Conservation (phyloP, 2,797 vertebrate genomes). For the Danio tinwini region DNA sequence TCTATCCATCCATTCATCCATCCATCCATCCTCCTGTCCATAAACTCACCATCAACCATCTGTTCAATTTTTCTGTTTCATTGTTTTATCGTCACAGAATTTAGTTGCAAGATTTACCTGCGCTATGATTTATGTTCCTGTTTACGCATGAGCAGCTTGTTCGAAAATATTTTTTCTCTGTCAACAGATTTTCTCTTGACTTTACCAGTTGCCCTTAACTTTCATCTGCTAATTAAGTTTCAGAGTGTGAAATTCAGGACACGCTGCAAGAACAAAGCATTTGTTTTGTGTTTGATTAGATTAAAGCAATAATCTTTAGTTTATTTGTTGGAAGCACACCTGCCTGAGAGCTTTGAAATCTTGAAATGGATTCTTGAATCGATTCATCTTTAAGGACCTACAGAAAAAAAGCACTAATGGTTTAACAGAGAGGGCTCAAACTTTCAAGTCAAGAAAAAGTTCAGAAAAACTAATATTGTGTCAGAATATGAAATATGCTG, state of each 20-base stretch:
- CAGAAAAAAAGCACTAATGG: background rate
- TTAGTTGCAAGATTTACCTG: background rate
- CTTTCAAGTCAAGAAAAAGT: too few species aligned
- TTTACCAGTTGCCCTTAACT: background rate
- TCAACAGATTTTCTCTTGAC: background rate
- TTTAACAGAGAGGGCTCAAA: background rate
- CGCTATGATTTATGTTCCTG: background rate
- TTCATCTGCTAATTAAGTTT: background rate
- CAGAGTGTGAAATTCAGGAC: background rate
- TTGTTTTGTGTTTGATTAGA: conserved; percentile 3
- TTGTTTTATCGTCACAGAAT: background rate
- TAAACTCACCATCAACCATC: too few species aligned
- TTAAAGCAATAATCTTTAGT: background rate
- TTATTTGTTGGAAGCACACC: background rate
- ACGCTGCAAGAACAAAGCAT: background rate
- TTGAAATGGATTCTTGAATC: conserved; percentile 1
- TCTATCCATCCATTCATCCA: too few species aligned
- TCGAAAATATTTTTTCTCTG: background rate
- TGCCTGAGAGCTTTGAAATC: background rate
- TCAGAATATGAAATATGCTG: too few species aligned
- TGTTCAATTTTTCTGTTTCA: background rate
- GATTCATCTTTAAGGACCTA: background rate
- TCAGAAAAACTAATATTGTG: too few species aligned
- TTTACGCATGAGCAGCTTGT: background rate
- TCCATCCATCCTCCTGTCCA: too few species aligned